phyloP scores from a whole-genome alignment of 2,113 vertebrate species.

The Ancistrus triradiatus region DNA sequence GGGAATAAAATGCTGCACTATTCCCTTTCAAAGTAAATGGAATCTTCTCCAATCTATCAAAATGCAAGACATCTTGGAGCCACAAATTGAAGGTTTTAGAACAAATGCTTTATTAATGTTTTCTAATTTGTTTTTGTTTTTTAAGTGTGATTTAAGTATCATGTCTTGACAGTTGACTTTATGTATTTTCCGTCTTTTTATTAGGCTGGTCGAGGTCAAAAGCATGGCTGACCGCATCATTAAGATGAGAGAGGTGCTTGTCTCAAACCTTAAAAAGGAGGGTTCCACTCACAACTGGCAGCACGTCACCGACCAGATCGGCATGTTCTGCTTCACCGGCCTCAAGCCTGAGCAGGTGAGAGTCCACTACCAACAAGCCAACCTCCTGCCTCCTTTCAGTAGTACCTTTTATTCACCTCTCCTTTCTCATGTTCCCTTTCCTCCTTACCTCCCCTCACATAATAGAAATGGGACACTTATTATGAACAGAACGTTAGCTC shows the following conservation, averaged over 20 bases:
- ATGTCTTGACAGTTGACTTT: neutral
- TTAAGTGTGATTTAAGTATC: neutral
- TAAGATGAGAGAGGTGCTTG: conserved; percentile 88
- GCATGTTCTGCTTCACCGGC: conserved; percentile 98
- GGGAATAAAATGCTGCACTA: too few relatives aligned
- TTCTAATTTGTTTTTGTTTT: neutral
- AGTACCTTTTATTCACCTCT: neutral
- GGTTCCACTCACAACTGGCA: conserved; percentile 92
- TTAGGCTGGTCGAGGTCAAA: conserved; percentile 88
- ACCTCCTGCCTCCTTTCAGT: neutral
- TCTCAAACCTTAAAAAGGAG: conserved; percentile 87
- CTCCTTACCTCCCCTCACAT: too few relatives aligned
- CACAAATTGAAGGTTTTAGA: too few relatives aligned
- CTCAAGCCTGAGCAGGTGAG: conserved; percentile 93
- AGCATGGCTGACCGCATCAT: conserved; percentile 95
- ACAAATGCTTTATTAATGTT: too few relatives aligned
- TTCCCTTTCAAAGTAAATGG: too few relatives aligned
- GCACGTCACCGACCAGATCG: conserved; percentile 94
- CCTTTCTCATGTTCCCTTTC: too few relatives aligned
- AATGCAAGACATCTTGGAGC: too few relatives aligned
- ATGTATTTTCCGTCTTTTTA: neutral
- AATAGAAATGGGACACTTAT: too few relatives aligned
- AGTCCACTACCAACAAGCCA: neutral
- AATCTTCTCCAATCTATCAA: too few relatives aligned
- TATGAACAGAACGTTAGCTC: too few relatives aligned